Percentiles rank a stretch among this genome's conserved stretches.
These are phyloP conservation scores for Gymnodraco acuticeps DNA, from an alignment of 2,797 vertebrate genomes.

Conservation along the genomic window DNA sequence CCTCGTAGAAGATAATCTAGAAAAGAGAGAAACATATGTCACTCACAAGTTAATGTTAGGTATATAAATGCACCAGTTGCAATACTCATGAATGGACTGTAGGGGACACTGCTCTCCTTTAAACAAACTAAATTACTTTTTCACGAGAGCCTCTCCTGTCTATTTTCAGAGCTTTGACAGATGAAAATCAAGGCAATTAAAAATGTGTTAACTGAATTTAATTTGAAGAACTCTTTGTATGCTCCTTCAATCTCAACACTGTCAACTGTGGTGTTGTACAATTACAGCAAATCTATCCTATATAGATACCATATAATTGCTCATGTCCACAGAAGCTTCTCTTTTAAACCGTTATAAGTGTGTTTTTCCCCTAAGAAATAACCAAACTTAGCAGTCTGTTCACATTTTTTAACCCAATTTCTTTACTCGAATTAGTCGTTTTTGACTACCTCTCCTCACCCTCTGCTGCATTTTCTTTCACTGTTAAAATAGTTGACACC, in stretches of 20 bases:
- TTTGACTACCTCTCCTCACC: not conserved
- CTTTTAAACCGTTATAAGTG: not conserved
- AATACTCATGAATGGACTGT: slow-evolving; percentile 42
- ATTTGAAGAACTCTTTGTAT: slow-evolving; percentile 18
- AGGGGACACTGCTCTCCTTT: slow-evolving; percentile 75
- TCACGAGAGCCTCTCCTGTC: slow-evolving; percentile 15
- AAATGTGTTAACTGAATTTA: slow-evolving; percentile 25
- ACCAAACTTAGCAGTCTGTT: not conserved
- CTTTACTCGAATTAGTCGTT: not conserved
- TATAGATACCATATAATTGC: slow-evolving; percentile 15
- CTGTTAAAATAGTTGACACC: slow-evolving; percentile 4
- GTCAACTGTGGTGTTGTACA: slow-evolving; percentile 19
- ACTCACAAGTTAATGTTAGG: slow-evolving; percentile 4
- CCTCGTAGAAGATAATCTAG: slow-evolving; percentile 87
- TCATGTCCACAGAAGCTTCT: slow-evolving; percentile 1
- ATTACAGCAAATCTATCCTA: slow-evolving; percentile 19
- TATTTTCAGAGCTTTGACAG: slow-evolving; percentile 33
- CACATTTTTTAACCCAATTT: not conserved
- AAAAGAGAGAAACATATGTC: slow-evolving; percentile 29
- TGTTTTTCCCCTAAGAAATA: slow-evolving; percentile 10
- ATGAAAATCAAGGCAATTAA: slow-evolving; percentile 42
- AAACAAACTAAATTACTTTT: slow-evolving; percentile 46
- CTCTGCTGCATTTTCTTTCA: not conserved
- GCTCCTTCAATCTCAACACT: slow-evolving; percentile 2
- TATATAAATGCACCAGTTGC: slow-evolving; percentile 14